Evolutionary conservation across 2,888 invertebrate species (phyloP), one percentile per base, ranked within the genome.

Genomic region (Sialis fuliginosa): DNA sequence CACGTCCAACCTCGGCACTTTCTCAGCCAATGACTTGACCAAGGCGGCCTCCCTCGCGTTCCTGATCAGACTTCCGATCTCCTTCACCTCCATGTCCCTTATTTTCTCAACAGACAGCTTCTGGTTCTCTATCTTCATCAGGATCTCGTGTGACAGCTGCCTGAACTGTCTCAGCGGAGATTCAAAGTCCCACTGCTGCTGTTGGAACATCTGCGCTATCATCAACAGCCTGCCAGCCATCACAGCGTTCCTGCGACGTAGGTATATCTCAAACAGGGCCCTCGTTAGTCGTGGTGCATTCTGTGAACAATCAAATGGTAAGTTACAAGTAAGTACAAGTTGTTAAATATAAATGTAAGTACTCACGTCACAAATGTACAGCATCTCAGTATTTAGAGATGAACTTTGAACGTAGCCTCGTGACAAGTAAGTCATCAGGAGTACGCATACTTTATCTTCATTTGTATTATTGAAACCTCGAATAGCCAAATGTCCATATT

Each of bases 361-460:
- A 51, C 52, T 58, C 63, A 86, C 86, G 76, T 91, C 90, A 54
- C 83, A 83, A 33, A 93, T 83, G 62, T 91, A 95, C 46, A 84
- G 79, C 58, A 82, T 76, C 67, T 95, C 95, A 0, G 92, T 92
- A 52, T 86, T 77, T 33, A 95, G 67, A 0, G 93, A 92, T 53
- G 91, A 88, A 1, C 81, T 78, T 52, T 83, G 80, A 4, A 96
- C 77, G 43, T 74, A 73, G 6, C 83, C 84, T 47, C 87, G 72
- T 0, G 90, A 89, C 44, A 99, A 71, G 61, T 81, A 90, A 0
- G 89, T 82, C 64, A 95, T 93, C 56, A 98, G 74, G 9, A 98
- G 68, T 53, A 95, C 90, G 64, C 95, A 95, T 34, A 93, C 93
- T 75, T 96, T 96, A 56, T 91, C 95, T 56, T 90, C 80, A 10